Evolutionary conservation across 2,797 vertebrate species (phyloP), one percentile per base, ranked within the genome.

Genomic region (Onychomys leucogaster): DNA sequence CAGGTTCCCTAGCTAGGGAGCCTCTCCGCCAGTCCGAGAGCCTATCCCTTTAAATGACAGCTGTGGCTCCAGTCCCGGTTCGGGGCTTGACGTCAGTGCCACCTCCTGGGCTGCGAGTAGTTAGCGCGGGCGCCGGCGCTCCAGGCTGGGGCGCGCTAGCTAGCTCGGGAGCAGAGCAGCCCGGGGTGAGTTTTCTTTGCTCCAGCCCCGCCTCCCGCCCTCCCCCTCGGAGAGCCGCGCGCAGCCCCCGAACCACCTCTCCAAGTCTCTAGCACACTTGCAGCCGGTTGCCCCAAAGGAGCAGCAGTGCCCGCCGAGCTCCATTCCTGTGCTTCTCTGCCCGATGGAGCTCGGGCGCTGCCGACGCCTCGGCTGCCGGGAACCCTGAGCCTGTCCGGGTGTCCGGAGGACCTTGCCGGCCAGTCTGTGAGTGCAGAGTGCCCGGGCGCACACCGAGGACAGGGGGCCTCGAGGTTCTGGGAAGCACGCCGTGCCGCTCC

Each of bases 1-100:
- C 41, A 77, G 82, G 97, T 94, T 96, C 94, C 95, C 88, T 90
- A 82, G 96, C 69, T 89, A 23, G 46, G 2, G 81, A 49, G 83
- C 11, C 5, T 0, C 2, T 90, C 77, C 0, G 34, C 27, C 0
- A 71, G 46, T 46, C 46, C 87, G 0, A 73, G 77, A 46, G 80
- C 46, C 80, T 95, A 69, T 96, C 94, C 83, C 97, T 98, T 98
- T 98, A 98, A 98, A 67, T 84, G 97, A 94, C 98, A 97, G 98
- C 96, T 63, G 96, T 92, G 94, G 69, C 96, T 95, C 93, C 63
- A 94, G 97, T 96, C 97, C 94, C 97, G 84, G 92, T 80, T 92
- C 88, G 2, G 75, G 87, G 90, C 81, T 83, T 96, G 97, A 98
- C 98, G 98, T 98, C 98, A 98, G 97, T 9, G 94, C 96, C 77